Evolutionary conservation across 2,113 vertebrate genomes (phyloP).

Genomic region (Nymphicus hollandicus): DNA sequence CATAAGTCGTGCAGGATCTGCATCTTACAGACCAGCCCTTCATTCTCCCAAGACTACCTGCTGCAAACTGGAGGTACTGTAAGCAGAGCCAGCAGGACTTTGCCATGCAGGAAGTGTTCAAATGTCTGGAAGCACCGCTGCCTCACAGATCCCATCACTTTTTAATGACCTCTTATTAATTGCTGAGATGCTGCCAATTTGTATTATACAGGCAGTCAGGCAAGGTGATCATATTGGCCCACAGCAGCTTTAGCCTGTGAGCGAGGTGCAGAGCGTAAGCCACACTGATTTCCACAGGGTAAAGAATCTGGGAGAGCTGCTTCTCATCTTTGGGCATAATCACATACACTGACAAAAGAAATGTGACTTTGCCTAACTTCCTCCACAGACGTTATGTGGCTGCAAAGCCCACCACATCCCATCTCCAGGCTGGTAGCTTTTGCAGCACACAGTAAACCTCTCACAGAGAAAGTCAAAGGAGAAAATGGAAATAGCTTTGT

Average conservation of each 20-base stretch:
- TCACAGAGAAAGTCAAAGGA: neutral
- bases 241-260: neutral
- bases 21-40: neutral
- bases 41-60: neutral
- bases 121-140: rapidly evolving
- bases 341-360: neutral
- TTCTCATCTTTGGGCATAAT: neutral
- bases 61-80: neutral
- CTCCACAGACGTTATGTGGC: neutral
- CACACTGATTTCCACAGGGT: neutral
- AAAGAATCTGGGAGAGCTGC: neutral
- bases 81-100: neutral
- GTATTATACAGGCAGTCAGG: neutral
- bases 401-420: neutral
- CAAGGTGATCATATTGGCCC: neutral
- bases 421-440: neutral
- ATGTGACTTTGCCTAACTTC: neutral
- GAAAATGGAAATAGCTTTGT: neutral
- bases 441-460: neutral
- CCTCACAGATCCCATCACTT: neutral
- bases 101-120: rapidly evolving
- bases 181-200: neutral
- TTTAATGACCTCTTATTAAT: neutral
- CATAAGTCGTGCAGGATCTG: neutral
- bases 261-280: rapidly evolving